Evolutionary conservation across 2,797 vertebrate genomes (phyloP).

Genomic region (Cuculus canorus): DNA sequence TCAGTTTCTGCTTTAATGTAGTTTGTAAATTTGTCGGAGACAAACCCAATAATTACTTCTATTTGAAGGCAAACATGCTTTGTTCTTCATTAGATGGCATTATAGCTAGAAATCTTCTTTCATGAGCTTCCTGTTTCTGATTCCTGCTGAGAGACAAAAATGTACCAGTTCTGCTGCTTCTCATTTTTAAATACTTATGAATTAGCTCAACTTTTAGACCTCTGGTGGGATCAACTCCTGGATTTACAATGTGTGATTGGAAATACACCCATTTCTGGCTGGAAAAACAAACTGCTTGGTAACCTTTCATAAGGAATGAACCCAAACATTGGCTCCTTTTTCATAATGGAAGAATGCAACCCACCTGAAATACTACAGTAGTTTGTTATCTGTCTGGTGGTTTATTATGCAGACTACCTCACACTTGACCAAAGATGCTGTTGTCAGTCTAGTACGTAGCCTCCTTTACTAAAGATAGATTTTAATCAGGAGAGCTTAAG

Average conservation of each 20-base stretch:
- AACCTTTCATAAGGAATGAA: neutral
- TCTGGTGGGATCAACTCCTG: neutral
- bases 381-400: neutral
- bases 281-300: neutral
- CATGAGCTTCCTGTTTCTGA: neutral
- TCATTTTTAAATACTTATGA: neutral
- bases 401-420: neutral
- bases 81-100: neutral
- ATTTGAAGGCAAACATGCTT: neutral
- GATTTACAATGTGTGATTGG: neutral
- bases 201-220: neutral
- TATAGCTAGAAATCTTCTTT: neutral
- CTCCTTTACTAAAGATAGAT: neutral
- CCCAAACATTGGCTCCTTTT: neutral
- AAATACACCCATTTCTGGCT: neutral
- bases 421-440: neutral
- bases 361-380: neutral
- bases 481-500: neutral
- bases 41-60: neutral
- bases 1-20: neutral
- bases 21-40: neutral
- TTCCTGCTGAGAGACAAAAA: neutral
- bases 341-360: neutral
- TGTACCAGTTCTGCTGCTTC: neutral
- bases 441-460: neutral